phyloP scores from a whole-genome alignment of 2,888 invertebrate species.

The Dolichomitus sp. region DNA sequence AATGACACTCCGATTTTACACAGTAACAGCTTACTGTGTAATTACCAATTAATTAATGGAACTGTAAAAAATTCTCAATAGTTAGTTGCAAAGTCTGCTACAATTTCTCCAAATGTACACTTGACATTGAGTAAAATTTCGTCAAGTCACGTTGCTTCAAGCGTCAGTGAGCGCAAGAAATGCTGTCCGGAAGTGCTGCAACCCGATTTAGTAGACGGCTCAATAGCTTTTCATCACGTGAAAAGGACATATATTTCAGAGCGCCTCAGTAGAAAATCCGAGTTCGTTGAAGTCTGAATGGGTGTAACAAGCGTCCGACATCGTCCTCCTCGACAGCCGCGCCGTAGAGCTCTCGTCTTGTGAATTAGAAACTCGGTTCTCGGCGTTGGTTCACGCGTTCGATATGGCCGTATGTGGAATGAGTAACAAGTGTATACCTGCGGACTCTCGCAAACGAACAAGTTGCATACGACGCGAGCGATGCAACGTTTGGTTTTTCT shows the following conservation, averaged over 20 bases:
- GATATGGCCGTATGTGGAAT: constrained; percentile 64
- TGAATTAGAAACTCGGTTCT: constrained; percentile 64
- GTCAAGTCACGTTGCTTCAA: not conserved
- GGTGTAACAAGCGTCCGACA: not conserved
- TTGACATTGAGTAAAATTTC: not conserved
- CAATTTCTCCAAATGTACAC: not conserved
- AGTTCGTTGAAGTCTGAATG: constrained; percentile 15
- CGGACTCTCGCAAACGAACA: constrained; percentile 22
- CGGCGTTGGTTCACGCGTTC: constrained; percentile 56
- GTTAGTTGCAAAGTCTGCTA: not conserved
- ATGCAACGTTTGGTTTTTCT: constrained; percentile 54
- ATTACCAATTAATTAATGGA: too few species aligned
- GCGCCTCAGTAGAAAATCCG: not conserved
- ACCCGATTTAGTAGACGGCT: not conserved
- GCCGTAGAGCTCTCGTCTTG: constrained; percentile 41
- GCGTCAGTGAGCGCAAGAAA: not conserved
- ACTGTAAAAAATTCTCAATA: too few species aligned
- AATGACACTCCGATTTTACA: too few species aligned
- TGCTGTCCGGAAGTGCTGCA: not conserved
- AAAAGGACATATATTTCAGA: not conserved
- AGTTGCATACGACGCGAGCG: constrained; percentile 31
- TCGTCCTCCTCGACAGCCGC: constrained; percentile 3
- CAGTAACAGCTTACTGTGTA: too few species aligned
- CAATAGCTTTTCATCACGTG: not conserved
- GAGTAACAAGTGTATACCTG: constrained; percentile 59